Evolutionary conservation across 2,888 invertebrate species (phyloP), one percentile per base, ranked within the genome.

Genomic region (Drosophila austrosaltans): DNA sequence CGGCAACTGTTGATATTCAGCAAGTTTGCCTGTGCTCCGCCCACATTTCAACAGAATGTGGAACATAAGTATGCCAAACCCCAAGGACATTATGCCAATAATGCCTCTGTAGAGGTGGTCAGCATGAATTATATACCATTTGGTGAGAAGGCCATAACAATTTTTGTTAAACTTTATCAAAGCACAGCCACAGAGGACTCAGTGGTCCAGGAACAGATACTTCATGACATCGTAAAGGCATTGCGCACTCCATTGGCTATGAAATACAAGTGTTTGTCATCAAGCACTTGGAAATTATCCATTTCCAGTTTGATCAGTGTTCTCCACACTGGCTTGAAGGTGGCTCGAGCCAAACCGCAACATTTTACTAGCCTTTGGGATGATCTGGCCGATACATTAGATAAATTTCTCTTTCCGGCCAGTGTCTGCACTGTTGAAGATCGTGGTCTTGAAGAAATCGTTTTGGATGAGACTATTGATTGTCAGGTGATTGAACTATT

Each of bases 341-440:
- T 98, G 25, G 98, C 98, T 28, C 94, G 98, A 81, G 95, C 95
- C 72, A 93, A 95, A 85, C 95, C 97, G 42, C 95, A 95, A 75
- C 94, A 94, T 53, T 96, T 96, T 91, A 93, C 94, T 64, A 94
- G 94, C 60, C 96, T 97, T 93, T 99, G 99, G 99, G 94, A 95
- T 64, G 96, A 96, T 82, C 93, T 99, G 67, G 97, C 97, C 0
- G 94, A 94, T 62, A 96, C 97, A 0, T 93, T 99, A 42, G 98
- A 99, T 87, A 96, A 97, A 65, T 99, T 98, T 92, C 94, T 99
- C 68, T 99, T 99, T 91, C 96, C 97, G 7, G 95, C 95, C 89
- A 94, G 94, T 76, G 92, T 93, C 69, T 93, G 93, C 72, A 93
- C 93, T 39, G 93, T 94, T 42, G 93, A 94, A 72, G 94, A 94